Conservation (phyloP, 2,797 vertebrate genomes). For the Eulemur albifrons region DNA sequence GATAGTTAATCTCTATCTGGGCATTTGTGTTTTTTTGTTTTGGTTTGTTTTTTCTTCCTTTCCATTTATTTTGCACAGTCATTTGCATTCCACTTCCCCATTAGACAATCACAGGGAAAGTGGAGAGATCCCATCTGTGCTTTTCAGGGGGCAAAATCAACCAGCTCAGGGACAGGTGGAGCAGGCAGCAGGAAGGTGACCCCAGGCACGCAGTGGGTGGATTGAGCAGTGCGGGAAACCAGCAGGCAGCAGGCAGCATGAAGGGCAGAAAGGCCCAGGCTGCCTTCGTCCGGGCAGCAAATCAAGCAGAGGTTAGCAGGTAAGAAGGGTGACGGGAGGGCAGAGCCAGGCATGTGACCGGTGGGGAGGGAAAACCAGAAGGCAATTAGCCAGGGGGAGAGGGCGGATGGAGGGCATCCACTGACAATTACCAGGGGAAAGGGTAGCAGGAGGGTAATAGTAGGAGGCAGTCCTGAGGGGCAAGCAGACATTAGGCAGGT, state of each 20-base stretch:
- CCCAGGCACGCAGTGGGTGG: slow-evolving; percentile 79
- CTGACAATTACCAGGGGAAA: slow-evolving; percentile 64
- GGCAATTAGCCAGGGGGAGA: slow-evolving; percentile 73
- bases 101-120: slow-evolving; percentile 81
- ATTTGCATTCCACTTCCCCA: slow-evolving; percentile 80
- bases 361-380: slow-evolving; percentile 52
- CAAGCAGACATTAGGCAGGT: slow-evolving; percentile 37
- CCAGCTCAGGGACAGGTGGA: slow-evolving; percentile 83
- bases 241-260: slow-evolving; percentile 79
- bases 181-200: slow-evolving; percentile 82
- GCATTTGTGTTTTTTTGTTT: not conserved
- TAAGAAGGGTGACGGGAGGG: slow-evolving; percentile 61
- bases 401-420: slow-evolving; percentile 61
- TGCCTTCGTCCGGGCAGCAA: slow-evolving; percentile 51
- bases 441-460: slow-evolving; percentile 49
- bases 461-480: slow-evolving; percentile 27
- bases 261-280: slow-evolving; percentile 78
- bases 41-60: slow-evolving; percentile 41
- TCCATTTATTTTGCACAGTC: slow-evolving; percentile 74
- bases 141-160: slow-evolving; percentile 81
- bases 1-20: not conserved
- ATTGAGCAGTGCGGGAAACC: slow-evolving; percentile 73
- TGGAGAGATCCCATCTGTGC: slow-evolving; percentile 83
- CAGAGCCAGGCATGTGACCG: slow-evolving; percentile 55
- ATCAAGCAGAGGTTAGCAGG: slow-evolving; percentile 72